Evolutionary conservation across 2,113 vertebrate species (phyloP).

Genomic region (Oncorhynchus kisutch): DNA sequence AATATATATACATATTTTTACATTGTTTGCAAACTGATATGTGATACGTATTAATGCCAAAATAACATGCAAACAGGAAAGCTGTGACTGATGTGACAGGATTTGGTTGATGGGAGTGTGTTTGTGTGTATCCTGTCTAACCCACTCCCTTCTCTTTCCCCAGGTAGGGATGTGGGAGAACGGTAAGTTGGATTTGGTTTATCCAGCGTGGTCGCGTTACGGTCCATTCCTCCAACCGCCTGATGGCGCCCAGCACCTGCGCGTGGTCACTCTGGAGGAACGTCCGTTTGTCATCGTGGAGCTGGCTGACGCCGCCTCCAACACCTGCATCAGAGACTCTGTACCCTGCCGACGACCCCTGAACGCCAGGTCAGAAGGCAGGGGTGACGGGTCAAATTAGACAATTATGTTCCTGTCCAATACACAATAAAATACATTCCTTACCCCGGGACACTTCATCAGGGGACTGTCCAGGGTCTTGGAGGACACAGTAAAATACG

Average conservation of each 20-base stretch:
- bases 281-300: slow-evolving; percentile 95
- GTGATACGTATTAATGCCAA: too few species aligned
- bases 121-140: slow-evolving; percentile 19
- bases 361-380: slow-evolving; percentile 79
- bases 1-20: too few species aligned
- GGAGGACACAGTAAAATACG: too few species aligned
- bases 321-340: slow-evolving; percentile 92
- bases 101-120: slow-evolving; percentile 16
- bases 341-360: slow-evolving; percentile 89
- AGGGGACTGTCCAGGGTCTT: too few species aligned
- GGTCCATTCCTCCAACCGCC: slow-evolving; percentile 89
- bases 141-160: slow-evolving; percentile 41
- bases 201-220: slow-evolving; percentile 88
- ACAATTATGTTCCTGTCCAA: background rate
- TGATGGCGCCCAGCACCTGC: slow-evolving; percentile 87
- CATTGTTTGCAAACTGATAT: too few species aligned
- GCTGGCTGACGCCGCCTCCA: slow-evolving; percentile 83
- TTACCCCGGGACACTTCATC: too few species aligned
- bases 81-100: too few species aligned
- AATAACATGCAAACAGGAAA: too few species aligned
- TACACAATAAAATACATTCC: too few species aligned
- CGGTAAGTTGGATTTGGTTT: slow-evolving; percentile 81
- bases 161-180: slow-evolving; percentile 97
- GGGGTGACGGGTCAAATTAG: background rate
- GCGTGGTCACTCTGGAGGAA: slow-evolving; percentile 92